Base-by-base conservation (phyloP, 2,888 invertebrate genomes). In the Ramazzottius varieornatus region DNA sequence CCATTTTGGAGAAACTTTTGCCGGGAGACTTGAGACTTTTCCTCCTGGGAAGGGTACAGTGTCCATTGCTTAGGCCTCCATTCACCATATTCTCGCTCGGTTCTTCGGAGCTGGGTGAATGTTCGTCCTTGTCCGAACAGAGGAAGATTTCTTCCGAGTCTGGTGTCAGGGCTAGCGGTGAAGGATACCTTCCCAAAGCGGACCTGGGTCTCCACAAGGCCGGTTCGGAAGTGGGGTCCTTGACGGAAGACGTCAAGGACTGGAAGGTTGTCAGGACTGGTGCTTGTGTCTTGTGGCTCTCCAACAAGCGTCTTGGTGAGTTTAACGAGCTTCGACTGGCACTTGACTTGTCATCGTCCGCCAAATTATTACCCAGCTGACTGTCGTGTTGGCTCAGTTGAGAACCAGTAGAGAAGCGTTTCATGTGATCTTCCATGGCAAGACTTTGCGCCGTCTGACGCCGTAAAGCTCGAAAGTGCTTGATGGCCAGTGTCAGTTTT, bases 401-500 rank as follows among this genome's bases (percentile, higher is more conserved):
- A 20, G 40, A 40, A 20, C 40, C 20, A 20, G 40, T 40, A 20
- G 40, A 40, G 40, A 40, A 40, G 40, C 40, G 40, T 40, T 40
- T 40, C 8, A 8, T 40, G 8, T 40, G 8, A 20, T 40, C 40
- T 20, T 40, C 40, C 40, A 40, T 40, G 8, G 40, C 8, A 8
- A 40, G 8, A 20, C 40, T 40, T 24, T 4, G 13, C 13, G 29
- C 54, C 29, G 54, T 54, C 4, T 54, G 54, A 8, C 54, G 54
- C 20, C 29, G 20, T 8, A 54, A 24, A 4, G 54, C 54, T 29
- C 54, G 54, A 24, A 54, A 54, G 29, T 54, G 83, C 77, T 94
- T 94, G 71, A 96, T 91, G 68, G 96, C 96, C 73, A 98, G 80
- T 74, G 92, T 83, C 71, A 98, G 86, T 80, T 94, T 91, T 82